A percentile compares a stretch with the other conserved stretches of the same genome.
These are phyloP conservation scores for Atta colombica DNA, from an alignment of 1,140 invertebrate species.

Conservation along the genomic window DNA sequence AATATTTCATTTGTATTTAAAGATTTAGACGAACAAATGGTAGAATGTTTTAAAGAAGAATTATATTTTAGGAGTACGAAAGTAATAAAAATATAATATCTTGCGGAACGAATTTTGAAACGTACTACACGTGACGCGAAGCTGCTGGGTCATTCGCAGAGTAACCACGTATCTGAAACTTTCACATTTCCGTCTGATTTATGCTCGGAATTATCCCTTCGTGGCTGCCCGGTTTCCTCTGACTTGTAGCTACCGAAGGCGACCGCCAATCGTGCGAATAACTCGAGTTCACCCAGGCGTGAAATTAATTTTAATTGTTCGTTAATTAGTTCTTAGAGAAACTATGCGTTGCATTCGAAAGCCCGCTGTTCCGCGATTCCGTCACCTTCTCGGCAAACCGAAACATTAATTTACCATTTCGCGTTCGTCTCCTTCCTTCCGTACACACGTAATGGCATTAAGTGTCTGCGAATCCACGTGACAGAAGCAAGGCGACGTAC, in stretches of 20 bases:
- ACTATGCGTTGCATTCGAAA: constrained; percentile 62
- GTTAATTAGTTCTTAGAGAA: constrained; percentile 75
- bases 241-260: constrained; percentile 36
- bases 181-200: constrained; percentile 69
- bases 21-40: constrained; percentile 11
- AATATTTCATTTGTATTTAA: constrained; percentile 16
- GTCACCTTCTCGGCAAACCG: constrained; percentile 44
- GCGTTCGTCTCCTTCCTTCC: constrained; percentile 12
- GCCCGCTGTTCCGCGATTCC: constrained; percentile 2
- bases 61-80: constrained; percentile 8
- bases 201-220: constrained; percentile 57
- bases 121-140: constrained; percentile 24
- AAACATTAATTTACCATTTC: constrained; percentile 40
- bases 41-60: not conserved
- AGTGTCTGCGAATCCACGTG: constrained; percentile 41
- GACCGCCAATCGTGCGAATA: constrained; percentile 71
- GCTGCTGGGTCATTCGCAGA: constrained; percentile 25
- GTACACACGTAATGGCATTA: constrained; percentile 44
- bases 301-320: constrained; percentile 81
- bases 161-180: constrained; percentile 59
- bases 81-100: constrained; percentile 21
- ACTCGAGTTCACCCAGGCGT: constrained; percentile 66
- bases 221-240: constrained; percentile 15
- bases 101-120: constrained; percentile 27
- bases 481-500: constrained; percentile 18